Base-by-base conservation (phyloP, 2,888 invertebrate species). In the Diarsia brunnea region DNA sequence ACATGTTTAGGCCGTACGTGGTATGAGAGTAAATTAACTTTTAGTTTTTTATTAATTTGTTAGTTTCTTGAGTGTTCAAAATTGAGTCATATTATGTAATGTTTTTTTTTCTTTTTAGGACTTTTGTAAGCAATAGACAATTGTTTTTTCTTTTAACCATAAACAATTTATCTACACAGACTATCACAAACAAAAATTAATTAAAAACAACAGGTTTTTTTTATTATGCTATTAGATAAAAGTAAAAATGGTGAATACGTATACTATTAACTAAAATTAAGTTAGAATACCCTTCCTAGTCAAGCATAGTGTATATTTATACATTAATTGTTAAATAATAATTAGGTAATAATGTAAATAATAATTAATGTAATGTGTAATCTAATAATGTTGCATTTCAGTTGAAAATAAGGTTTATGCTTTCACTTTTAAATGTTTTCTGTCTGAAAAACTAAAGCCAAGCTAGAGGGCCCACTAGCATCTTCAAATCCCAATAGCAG, bases 1-100 rank as follows among this genome's bases (percentile, higher is more conserved):
- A 96, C 80, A 96, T 96, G 97, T 97, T 97, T 87, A 95, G 97
- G 92, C 97, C 97, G 43, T 97, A 97, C 81, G 97, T 97, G 55
- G 96, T 96, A 96, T 96, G 96, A 96, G 90, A 96, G 68, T 95
- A 92, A 91, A 84, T 84, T 77, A 61, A 64, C 74, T 89, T 94
- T 94, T 95, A 91, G 90, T 86, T 93, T 94, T 91, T 81, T 89
- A 89, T 87, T 81, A 5, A 82, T 77, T 69, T 74, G 72, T 75
- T 82, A 70, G 43, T 84, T 78, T 76, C 2, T 58, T 47, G 24
- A 58, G 31, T 47, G 8, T 61, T 69, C 45, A 24, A 51, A 24
- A n/a, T 73, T n/a, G 66, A 61, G n/a, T 53, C 31, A 65, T 1
- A 7, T 16, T n/a, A n/a, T n/a, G n/a, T n/a, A n/a, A n/a, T n/a